Conservation (phyloP, 2,888 invertebrate species). For the Caenorhabditis uteleia region DNA sequence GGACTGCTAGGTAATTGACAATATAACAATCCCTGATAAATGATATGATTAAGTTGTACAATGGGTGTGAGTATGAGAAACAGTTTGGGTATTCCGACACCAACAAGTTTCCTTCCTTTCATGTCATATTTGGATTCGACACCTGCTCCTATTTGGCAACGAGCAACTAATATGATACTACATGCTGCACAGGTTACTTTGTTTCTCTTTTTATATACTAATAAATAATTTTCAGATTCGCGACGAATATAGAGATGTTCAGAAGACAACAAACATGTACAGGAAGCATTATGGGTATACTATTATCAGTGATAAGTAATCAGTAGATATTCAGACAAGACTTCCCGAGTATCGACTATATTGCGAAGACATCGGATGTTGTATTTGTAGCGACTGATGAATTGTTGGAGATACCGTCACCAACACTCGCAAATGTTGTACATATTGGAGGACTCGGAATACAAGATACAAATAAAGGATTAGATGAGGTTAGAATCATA, state of each 20-base stretch:
- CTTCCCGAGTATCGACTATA: constrained; percentile 41
- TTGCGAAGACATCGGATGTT: constrained; percentile 48
- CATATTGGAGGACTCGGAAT: constrained; percentile 53
- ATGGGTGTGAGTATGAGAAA: constrained; percentile 34
- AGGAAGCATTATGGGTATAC: constrained; percentile 26
- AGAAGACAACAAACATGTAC: constrained; percentile 16
- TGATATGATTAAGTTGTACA: constrained; percentile 30
- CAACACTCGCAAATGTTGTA: constrained; percentile 48
- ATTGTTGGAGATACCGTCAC: constrained; percentile 52
- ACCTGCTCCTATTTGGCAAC: constrained; percentile 24
- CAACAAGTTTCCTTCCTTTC: constrained; percentile 24
- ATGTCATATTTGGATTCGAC: constrained; percentile 16
- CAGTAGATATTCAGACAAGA: constrained; percentile 35
- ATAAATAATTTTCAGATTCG: no score
- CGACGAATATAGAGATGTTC: constrained; percentile 18
- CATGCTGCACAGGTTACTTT: no score
- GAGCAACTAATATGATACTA: constrained; percentile 15
- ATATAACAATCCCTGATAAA: background rate
- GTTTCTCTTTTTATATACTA: no score
- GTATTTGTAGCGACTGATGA: constrained; percentile 57
- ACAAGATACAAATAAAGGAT: background rate
- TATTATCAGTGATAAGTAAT: no score
- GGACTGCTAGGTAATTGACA: constrained; percentile 47
- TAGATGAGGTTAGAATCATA: constrained; percentile 17
- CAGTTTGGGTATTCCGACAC: constrained; percentile 25